These are phyloP conservation scores for Hylyphantes graminicola DNA, from an alignment of 1,140 invertebrate species.

Conservation along the genomic window DNA sequence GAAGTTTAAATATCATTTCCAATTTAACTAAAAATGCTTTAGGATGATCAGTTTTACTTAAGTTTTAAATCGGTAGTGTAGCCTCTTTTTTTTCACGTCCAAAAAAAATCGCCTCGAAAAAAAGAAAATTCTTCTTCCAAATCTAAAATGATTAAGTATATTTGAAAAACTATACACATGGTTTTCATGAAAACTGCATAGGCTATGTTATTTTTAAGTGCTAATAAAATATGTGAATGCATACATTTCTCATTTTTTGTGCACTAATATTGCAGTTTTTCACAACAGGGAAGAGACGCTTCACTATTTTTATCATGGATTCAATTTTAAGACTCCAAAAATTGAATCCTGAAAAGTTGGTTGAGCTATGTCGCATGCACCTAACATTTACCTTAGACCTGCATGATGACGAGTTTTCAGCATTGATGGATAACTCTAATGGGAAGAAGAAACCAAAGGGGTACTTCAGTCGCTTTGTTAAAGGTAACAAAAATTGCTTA, in stretches of 20 bases:
- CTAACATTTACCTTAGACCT: constrained; percentile 50
- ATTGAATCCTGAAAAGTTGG: constrained; percentile 49
- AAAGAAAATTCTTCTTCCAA: neutral
- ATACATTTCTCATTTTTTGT: too few relatives aligned
- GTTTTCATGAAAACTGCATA: too few relatives aligned
- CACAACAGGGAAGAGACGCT: neutral
- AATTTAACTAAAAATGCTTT: too few relatives aligned
- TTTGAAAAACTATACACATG: too few relatives aligned
- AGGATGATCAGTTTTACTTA: too few relatives aligned
- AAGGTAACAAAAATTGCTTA: constrained; percentile 22
- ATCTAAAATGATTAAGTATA: neutral
- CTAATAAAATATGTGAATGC: too few relatives aligned
- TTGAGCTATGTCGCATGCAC: constrained; percentile 55
- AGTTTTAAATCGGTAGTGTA: too few relatives aligned
- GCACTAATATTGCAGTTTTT: neutral
- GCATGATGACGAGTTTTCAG: constrained; percentile 51
- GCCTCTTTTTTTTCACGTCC: too few relatives aligned
- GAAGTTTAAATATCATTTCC: too few relatives aligned
- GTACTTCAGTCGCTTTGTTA: constrained; percentile 48
- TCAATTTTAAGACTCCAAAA: constrained; percentile 28
- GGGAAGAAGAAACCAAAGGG: constrained; percentile 25
- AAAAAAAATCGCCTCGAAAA: neutral
- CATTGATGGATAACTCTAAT: constrained; percentile 20
- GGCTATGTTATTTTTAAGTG: too few relatives aligned
- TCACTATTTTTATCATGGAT: constrained; percentile 17